Base-by-base conservation (phyloP, 2,888 invertebrate species). In the Oscheius sp. region DNA sequence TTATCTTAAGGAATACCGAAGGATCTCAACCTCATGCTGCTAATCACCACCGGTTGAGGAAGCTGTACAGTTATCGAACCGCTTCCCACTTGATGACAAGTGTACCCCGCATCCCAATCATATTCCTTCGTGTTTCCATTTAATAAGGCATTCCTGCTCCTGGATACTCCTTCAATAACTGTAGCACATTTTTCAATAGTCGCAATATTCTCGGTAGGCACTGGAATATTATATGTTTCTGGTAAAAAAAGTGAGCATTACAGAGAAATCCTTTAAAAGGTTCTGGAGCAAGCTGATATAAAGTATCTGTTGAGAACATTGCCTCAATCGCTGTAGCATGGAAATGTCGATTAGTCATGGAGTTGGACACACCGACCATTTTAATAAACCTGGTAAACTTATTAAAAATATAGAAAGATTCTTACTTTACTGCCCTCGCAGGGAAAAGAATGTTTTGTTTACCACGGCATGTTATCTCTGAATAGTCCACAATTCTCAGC, bases 401-500 rank as follows among this genome's bases (percentile, higher is more conserved):
- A 29, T n/a, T 70, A 9, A 18, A 45, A 16, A 5, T 35, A 12
- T n/a, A 18, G 27, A 6, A 25, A 49, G 21, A 18, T 2, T 16
- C 88, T 76, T 76, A 91, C 90, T 93, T 93, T 76, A 96, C 94
- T 69, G 97, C 96, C 74, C 94, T 90, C 45, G 94, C 92, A 83
- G 93, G 92, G 90, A 99, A 99, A 91, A 94, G 96, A 63, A 99
- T 92, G 89, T 93, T 93, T 91, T 99, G 99, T 95, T 95, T 96
- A 21, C 96, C 96, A 75, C 99, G 93, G 89, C 99, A 99, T 89
- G 93, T 93, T 91, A 94, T 96, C 80, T 92, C 91, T 79, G 94
- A 93, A 91, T 98, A 94, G 90, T 99, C 97, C 76, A 97, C 92
- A 70, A 99, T 93, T 74, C 93, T 92, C 77, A 94, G 93, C 96